These are phyloP conservation scores for Anas platyrhynchos DNA, from an alignment of 2,113 vertebrate species.

Conservation along the genomic window DNA sequence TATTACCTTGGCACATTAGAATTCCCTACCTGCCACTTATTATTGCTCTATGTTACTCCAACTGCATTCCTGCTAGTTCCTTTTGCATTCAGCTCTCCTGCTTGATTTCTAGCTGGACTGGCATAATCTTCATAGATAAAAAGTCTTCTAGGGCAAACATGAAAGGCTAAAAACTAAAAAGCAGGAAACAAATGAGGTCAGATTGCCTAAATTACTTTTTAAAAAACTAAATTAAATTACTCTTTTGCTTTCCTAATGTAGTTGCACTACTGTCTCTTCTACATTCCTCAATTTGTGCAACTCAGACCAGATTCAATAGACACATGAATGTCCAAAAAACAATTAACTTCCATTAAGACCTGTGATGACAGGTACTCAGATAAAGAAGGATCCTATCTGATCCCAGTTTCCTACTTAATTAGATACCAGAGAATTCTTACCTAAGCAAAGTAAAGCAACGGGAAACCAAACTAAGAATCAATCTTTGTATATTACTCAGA, in stretches of 20 bases:
- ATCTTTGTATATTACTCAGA: neutral
- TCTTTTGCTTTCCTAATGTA: neutral
- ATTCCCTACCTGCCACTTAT: neutral
- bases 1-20: neutral
- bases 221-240: neutral
- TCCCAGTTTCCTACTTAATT: neutral
- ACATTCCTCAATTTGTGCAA: neutral
- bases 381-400: neutral
- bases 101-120: neutral
- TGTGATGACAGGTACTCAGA: neutral
- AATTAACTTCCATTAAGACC: neutral
- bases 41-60: neutral
- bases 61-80: neutral
- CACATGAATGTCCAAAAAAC: fast-evolving
- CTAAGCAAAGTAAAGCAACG: neutral
- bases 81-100: neutral
- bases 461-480: neutral
- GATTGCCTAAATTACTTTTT: neutral
- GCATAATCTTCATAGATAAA: neutral
- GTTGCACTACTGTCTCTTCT: neutral
- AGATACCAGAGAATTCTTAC: neutral
- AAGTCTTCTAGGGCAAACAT: neutral
- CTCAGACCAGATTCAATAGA: neutral
- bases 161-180: neutral
- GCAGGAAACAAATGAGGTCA: neutral